Evolutionary conservation across 2,888 invertebrate genomes (phyloP).

Genomic region (Phaedon cochleariae): DNA sequence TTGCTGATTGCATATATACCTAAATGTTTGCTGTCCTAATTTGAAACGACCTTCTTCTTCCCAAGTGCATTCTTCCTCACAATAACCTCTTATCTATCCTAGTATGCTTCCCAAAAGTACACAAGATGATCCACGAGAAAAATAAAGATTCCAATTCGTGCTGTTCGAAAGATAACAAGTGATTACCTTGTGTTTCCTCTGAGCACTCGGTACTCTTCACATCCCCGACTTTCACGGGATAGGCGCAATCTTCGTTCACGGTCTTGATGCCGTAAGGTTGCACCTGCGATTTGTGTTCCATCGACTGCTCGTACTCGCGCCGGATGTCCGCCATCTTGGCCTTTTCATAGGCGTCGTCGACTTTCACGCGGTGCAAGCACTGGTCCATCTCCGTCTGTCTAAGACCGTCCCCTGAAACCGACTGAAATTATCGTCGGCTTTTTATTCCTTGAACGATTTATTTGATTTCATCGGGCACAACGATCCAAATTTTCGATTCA

Average conservation of each 20-base stretch:
- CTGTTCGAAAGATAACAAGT: background rate
- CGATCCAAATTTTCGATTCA: too few species aligned
- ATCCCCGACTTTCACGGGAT: constrained; percentile 53
- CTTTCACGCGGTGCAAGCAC: constrained; percentile 52
- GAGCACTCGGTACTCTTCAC: constrained; percentile 50
- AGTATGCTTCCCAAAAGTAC: too few species aligned
- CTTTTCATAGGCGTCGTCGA: constrained; percentile 47
- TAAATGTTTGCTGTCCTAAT: too few species aligned
- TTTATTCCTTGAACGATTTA: background rate
- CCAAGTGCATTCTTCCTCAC: too few species aligned
- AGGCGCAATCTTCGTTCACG: constrained; percentile 54
- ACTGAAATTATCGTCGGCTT: background rate
- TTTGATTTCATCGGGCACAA: too few species aligned
- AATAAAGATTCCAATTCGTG: too few species aligned
- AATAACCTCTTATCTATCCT: too few species aligned
- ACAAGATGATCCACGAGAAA: too few species aligned
- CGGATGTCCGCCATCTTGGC: constrained; percentile 45
- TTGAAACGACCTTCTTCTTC: too few species aligned
- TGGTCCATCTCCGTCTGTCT: constrained; percentile 54
- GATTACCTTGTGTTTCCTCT: constrained; percentile 47
- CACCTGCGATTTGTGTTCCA: constrained; percentile 49
- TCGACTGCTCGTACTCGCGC: constrained; percentile 54
- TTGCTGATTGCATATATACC: too few species aligned
- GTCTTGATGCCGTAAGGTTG: constrained; percentile 57
- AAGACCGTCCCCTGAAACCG: constrained; percentile 35